Conservation (phyloP, 2,888 invertebrate species). For the Dyspetes luteomarginatus region DNA sequence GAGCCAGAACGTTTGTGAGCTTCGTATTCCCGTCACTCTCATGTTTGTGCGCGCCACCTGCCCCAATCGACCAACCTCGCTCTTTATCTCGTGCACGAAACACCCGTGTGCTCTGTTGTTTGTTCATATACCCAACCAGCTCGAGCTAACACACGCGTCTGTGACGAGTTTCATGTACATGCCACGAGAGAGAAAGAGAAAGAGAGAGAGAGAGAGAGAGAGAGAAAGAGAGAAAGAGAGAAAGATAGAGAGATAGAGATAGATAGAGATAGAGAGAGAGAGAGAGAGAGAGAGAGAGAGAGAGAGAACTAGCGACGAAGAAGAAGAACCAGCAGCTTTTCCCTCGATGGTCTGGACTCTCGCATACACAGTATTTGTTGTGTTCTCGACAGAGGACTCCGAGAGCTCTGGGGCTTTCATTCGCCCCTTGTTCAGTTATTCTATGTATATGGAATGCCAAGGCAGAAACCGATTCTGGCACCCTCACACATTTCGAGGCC, state of each 20-base stretch:
- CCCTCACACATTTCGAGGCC: slow-evolving; percentile 18
- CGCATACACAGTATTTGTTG: slow-evolving; percentile 45
- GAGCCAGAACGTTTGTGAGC: slow-evolving; percentile 20
- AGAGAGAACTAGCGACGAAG: slow-evolving; percentile 25
- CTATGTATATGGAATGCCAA: not conserved
- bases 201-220: slow-evolving; percentile 1
- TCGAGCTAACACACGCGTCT: not conserved
- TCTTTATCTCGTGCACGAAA: slow-evolving; percentile 25
- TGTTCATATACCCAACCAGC: slow-evolving; percentile 12
- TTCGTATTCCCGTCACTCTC: slow-evolving; percentile 15
- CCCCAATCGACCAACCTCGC: slow-evolving; percentile 54
- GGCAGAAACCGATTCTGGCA: slow-evolving; percentile 2
- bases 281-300: slow-evolving; percentile 47
- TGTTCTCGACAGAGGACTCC: slow-evolving; percentile 20
- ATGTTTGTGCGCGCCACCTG: slow-evolving; percentile 56
- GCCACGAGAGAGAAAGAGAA: not conserved
- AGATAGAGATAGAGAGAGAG: slow-evolving; percentile 43
- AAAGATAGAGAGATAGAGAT: slow-evolving; percentile 30
- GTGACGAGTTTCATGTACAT: not conserved
- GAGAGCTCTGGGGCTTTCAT: slow-evolving; percentile 2
- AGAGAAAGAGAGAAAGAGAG: slow-evolving; percentile 35
- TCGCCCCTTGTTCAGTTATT: slow-evolving; percentile 7
- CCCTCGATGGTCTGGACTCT: slow-evolving; percentile 26
- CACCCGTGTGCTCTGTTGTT: slow-evolving; percentile 19
- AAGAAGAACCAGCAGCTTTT: slow-evolving; percentile 9